Conservation (phyloP, 2,797 vertebrate genomes). For the Diplodus puntazzo region DNA sequence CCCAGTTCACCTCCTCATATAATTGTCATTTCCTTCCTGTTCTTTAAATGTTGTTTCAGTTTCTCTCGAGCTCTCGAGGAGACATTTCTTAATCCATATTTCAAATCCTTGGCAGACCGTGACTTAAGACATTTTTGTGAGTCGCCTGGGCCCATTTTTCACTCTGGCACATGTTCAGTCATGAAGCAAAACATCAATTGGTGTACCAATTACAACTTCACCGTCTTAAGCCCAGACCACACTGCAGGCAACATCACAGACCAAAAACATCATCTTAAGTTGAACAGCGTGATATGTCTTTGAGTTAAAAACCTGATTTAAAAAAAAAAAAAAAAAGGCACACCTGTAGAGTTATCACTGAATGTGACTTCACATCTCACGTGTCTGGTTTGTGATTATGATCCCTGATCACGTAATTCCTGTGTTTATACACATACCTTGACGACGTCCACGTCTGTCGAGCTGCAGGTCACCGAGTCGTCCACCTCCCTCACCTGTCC, state of each 20-base stretch:
- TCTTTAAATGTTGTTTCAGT: neutral
- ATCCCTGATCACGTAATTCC: neutral
- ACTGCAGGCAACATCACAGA: neutral
- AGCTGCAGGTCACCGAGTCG: slow-evolving; percentile 81
- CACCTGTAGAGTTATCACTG: neutral
- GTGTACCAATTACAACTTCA: neutral
- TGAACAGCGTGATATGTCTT: neutral
- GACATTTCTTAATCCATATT: slow-evolving; percentile 29
- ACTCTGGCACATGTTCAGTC: slow-evolving; percentile 21
- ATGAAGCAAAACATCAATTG: slow-evolving; percentile 15
- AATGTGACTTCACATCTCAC: neutral
- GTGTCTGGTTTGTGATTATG: neutral
- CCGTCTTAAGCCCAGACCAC: neutral
- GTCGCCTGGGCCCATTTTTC: slow-evolving; percentile 19
- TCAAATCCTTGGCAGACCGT: slow-evolving; percentile 6
- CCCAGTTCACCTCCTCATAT: slow-evolving; percentile 25
- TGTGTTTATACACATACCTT: slow-evolving; percentile 70
- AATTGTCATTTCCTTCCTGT: neutral
- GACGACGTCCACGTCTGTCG: slow-evolving; percentile 84
- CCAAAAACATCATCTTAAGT: neutral
- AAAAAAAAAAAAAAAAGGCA: neutral
- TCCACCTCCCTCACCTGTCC: slow-evolving; percentile 85
- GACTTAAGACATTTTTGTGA: slow-evolving; percentile 10
- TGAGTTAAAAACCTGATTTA: neutral
- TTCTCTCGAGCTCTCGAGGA: slow-evolving; percentile 9